These are phyloP conservation scores for Noctua comes DNA, from an alignment of 2,888 invertebrate species.

Conservation along the genomic window DNA sequence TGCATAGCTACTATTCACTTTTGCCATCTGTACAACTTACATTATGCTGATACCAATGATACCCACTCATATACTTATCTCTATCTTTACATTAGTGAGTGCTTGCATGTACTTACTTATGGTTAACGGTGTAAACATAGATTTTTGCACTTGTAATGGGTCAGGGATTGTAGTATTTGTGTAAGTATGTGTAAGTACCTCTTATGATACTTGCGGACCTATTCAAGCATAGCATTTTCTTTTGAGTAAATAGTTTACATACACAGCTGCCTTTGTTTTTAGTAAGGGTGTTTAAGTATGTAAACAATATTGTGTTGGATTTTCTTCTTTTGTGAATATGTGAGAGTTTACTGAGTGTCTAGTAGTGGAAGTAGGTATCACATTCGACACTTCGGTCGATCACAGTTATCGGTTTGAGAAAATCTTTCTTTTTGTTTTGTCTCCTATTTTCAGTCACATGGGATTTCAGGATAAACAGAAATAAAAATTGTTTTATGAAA, in stretches of 20 bases:
- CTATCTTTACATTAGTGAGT: constrained; percentile 27
- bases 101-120: constrained; percentile 10
- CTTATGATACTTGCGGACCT: background rate
- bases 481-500: background rate
- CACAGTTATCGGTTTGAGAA: background rate
- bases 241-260: constrained; percentile 1
- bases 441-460: background rate
- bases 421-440: background rate
- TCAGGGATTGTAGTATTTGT: background rate
- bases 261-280: background rate
- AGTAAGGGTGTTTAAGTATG: background rate
- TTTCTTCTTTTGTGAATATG: background rate
- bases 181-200: background rate
- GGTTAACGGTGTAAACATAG: background rate
- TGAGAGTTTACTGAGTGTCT: background rate
- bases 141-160: background rate
- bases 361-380: background rate
- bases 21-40: too few relatives aligned
- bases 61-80: background rate
- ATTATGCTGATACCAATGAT: background rate
- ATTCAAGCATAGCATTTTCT: background rate
- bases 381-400: constrained; percentile 16
- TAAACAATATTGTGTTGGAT: background rate
- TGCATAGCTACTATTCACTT: too few relatives aligned
- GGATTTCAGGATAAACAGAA: background rate